Evolutionary conservation across 1,140 invertebrate species (phyloP).

Genomic region (Eupristina koningsbergeri): DNA sequence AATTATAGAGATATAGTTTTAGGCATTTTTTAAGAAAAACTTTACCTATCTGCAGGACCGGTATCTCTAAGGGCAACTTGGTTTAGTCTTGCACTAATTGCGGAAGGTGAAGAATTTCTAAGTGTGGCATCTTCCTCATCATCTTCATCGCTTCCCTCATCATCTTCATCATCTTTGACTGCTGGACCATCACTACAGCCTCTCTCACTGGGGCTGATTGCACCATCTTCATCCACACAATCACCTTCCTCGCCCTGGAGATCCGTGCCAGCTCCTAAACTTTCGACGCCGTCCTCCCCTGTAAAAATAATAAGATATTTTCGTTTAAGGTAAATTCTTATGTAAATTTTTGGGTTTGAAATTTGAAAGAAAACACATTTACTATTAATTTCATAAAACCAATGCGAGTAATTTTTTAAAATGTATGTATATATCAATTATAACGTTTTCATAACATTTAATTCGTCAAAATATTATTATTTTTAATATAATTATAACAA

Average conservation of each 20-base stretch:
- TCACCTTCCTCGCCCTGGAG: slow-evolving; percentile 74
- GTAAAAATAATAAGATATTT: slow-evolving; percentile 57
- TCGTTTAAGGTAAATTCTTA: background rate
- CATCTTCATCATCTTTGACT: slow-evolving; percentile 70
- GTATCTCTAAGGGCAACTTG: slow-evolving; percentile 67
- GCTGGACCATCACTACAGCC: slow-evolving; percentile 56
- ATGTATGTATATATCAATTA: too few species aligned
- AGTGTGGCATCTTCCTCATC: slow-evolving; percentile 66
- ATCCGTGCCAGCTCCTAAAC: slow-evolving; percentile 72
- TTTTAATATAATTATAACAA: too few species aligned
- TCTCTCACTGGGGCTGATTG: slow-evolving; percentile 74
- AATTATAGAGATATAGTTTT: background rate
- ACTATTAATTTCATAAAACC: too few species aligned
- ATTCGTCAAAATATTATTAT: too few species aligned
- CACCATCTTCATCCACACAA: slow-evolving; percentile 74
- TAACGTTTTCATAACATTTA: too few species aligned
- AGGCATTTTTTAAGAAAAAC: background rate
- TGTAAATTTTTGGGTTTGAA: too few species aligned
- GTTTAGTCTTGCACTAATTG: slow-evolving; percentile 63
- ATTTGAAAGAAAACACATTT: too few species aligned
- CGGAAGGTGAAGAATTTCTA: slow-evolving; percentile 63
- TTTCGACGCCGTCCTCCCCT: slow-evolving; percentile 77
- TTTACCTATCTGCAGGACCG: slow-evolving; percentile 70
- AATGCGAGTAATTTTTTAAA: too few species aligned
- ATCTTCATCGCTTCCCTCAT: slow-evolving; percentile 70